Conservation (phyloP, 2,888 invertebrate genomes). For the Tachina lurida region DNA sequence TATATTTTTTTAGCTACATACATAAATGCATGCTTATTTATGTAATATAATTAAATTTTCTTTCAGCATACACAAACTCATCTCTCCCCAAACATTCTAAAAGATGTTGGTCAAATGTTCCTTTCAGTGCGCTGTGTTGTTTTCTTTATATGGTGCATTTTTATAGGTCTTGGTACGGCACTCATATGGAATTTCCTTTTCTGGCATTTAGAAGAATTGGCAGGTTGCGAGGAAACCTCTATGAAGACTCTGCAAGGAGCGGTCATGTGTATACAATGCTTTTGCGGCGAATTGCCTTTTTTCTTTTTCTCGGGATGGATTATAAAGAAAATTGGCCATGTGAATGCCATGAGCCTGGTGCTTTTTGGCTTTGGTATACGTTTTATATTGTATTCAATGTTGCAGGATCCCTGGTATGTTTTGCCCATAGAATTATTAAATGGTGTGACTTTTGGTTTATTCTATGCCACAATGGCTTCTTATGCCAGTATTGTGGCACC, state of each 20-base stretch:
- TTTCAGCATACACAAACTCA: slow-evolving; percentile 86
- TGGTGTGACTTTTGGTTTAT: slow-evolving; percentile 94
- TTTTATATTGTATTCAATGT: slow-evolving; percentile 91
- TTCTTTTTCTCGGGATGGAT: slow-evolving; percentile 92
- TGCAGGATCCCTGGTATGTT: slow-evolving; percentile 92
- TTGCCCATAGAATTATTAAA: slow-evolving; percentile 93
- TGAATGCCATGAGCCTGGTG: slow-evolving; percentile 92
- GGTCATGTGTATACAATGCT: slow-evolving; percentile 90
- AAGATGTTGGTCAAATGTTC: slow-evolving; percentile 88
- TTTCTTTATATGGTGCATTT: slow-evolving; percentile 91
- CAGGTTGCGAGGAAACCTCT: slow-evolving; percentile 84
- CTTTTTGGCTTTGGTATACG: slow-evolving; percentile 91
- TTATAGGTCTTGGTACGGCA: slow-evolving; percentile 92
- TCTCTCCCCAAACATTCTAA: slow-evolving; percentile 87
- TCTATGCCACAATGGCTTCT: slow-evolving; percentile 94
- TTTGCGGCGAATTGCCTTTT: slow-evolving; percentile 93
- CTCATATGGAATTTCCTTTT: slow-evolving; percentile 94
- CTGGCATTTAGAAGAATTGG: slow-evolving; percentile 91
- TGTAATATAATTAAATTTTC: not conserved
- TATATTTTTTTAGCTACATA: too few relatives aligned
- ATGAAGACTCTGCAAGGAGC: slow-evolving; percentile 90
- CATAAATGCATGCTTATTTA: too few relatives aligned
- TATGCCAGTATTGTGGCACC: slow-evolving; percentile 93
- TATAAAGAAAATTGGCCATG: slow-evolving; percentile 90
- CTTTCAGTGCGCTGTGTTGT: slow-evolving; percentile 87